These are phyloP conservation scores for Loriculus beryllinus DNA, from an alignment of 2,797 vertebrate species.

Conservation along the genomic window DNA sequence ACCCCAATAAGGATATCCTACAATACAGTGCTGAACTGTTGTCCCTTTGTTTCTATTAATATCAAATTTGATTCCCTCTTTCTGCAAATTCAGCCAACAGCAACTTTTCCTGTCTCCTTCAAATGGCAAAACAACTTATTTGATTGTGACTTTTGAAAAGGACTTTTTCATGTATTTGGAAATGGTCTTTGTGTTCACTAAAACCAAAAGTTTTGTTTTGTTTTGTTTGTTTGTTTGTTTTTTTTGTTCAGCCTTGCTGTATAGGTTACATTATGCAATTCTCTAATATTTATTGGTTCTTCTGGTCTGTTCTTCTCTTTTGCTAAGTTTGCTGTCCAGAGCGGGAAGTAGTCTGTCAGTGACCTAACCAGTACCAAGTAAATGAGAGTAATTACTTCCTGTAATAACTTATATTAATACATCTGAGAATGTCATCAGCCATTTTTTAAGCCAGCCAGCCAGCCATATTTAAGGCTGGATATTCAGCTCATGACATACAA, in stretches of 20 bases:
- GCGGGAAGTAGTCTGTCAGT: rapidly evolving
- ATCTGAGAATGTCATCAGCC: neutral
- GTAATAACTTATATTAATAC: neutral
- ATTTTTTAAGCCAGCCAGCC: no score
- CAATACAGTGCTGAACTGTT: neutral
- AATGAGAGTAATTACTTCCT: conserved; percentile 6
- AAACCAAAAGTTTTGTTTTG: neutral
- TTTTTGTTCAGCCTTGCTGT: neutral
- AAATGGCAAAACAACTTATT: neutral
- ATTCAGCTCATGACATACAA: neutral
- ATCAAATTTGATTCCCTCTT: neutral
- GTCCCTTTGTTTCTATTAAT: neutral
- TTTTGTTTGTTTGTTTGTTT: no score
- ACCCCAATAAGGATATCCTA: neutral
- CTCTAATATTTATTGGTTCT: neutral
- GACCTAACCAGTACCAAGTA: neutral
- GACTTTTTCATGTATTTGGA: neutral
- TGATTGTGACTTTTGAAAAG: neutral
- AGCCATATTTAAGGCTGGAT: conserved; percentile 6
- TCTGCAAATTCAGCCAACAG: neutral
- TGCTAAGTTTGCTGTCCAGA: neutral
- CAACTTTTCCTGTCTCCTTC: neutral
- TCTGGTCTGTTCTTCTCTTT: neutral
- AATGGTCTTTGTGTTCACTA: neutral
- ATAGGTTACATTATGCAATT: neutral